A percentile compares a stretch with the other conserved stretches of the same genome.
These are phyloP conservation scores for Chelon auratus DNA, from an alignment of 2,797 vertebrate species.

Conservation along the genomic window DNA sequence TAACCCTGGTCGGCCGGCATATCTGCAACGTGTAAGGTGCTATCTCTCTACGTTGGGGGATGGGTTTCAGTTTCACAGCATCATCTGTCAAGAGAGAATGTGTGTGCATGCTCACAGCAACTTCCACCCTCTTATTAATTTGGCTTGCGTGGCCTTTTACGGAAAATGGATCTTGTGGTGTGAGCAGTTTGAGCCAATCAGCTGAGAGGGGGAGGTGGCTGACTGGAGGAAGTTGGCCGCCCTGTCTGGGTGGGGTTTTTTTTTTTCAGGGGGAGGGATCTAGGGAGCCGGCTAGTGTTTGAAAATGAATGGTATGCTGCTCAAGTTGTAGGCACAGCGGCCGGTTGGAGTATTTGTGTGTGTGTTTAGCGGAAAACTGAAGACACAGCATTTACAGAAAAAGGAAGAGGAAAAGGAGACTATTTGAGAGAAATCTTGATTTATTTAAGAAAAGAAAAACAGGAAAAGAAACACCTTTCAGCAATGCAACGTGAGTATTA, in stretches of 20 bases:
- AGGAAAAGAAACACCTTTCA: conserved; percentile 8
- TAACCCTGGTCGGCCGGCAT: conserved; percentile 68
- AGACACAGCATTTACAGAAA: background rate
- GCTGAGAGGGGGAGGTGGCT: background rate
- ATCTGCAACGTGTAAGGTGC: conserved; percentile 40
- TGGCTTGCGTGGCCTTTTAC: conserved; percentile 74
- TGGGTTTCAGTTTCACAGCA: conserved; percentile 35
- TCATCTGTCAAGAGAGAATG: conserved; percentile 28
- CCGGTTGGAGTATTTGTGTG: conserved; percentile 7
- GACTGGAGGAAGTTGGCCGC: conserved; percentile 36
- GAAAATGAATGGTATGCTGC: conserved; percentile 81
- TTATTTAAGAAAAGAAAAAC: background rate
- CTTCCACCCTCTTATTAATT: conserved; percentile 47
- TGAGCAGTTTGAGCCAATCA: conserved; percentile 83
- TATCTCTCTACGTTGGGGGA: conserved; percentile 28
- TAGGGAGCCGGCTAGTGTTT: conserved; percentile 70
- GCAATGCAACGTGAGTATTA: conserved; percentile 83
- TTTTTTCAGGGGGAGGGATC: conserved; percentile 60
- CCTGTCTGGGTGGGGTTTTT: conserved; percentile 64
- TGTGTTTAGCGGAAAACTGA: conserved; percentile 26
- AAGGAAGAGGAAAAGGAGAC: background rate
- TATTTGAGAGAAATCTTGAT: background rate
- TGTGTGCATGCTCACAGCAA: background rate
- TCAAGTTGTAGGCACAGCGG: conserved; percentile 52
- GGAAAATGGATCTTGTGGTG: conserved; percentile 80